A percentile compares a stretch with the other conserved stretches of the same genome.
These are phyloP conservation scores for Polylopha cassiicola DNA, from an alignment of 2,888 invertebrate species.

Conservation along the genomic window DNA sequence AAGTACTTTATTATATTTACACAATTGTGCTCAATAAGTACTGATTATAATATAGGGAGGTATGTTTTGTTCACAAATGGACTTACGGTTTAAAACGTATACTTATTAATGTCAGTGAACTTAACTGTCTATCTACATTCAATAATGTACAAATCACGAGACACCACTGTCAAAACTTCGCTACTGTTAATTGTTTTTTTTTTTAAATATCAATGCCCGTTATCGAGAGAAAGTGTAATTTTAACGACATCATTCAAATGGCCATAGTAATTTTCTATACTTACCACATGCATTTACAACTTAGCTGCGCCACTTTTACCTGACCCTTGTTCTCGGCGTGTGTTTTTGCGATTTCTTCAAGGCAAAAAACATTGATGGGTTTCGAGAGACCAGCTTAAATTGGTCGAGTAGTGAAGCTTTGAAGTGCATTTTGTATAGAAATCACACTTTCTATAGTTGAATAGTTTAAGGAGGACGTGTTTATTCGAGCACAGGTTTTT, in stretches of 20 bases:
- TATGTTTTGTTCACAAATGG: too few relatives aligned
- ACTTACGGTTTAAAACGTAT: too few relatives aligned
- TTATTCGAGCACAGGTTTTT: conserved; percentile 2
- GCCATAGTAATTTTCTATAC: too few relatives aligned
- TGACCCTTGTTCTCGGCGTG: conserved; percentile 7
- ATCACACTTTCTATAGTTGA: conserved; percentile 29
- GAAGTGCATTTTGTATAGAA: conserved; percentile 31
- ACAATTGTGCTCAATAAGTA: too few relatives aligned
- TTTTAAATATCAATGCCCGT: not conserved
- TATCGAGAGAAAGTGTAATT: conserved; percentile 11
- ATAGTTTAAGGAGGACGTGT: conserved; percentile 10
- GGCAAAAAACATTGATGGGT: not conserved
- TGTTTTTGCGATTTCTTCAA: not conserved
- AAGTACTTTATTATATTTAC: too few relatives aligned
- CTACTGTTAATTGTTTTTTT: too few relatives aligned
- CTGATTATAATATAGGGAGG: too few relatives aligned
- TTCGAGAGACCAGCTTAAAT: conserved; percentile 3
- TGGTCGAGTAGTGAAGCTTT: not conserved
- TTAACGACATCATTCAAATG: conserved; percentile 9
- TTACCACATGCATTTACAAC: conserved; percentile 10
- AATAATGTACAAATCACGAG: too few relatives aligned
- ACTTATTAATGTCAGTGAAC: too few relatives aligned
- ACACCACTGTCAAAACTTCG: too few relatives aligned
- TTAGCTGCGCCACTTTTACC: conserved; percentile 3
- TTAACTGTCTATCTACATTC: too few relatives aligned